Evolutionary conservation across 1,140 invertebrate species (phyloP).

Genomic region (Drosophila pruinosa): DNA sequence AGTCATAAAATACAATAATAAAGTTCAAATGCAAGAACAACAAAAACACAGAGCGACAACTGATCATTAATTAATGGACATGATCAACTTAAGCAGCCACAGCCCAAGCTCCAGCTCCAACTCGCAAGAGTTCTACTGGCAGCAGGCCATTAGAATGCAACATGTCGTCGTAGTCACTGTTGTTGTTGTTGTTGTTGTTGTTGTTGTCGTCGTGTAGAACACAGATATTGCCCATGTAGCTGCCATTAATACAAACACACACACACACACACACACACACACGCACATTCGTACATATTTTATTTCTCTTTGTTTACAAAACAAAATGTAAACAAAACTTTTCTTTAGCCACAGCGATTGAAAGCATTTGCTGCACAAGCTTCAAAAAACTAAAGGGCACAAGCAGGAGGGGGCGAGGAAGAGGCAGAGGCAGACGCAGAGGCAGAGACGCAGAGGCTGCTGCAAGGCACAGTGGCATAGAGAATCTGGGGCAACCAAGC

Average conservation of each 20-base stretch:
- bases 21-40: constrained; percentile 59
- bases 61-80: constrained; percentile 80
- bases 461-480: constrained; percentile 29
- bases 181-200: constrained; percentile 30
- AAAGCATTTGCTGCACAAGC: constrained; percentile 71
- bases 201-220: constrained; percentile 38
- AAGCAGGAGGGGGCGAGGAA: constrained; percentile 23
- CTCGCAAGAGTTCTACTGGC: constrained; percentile 47
- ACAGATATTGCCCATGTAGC: constrained; percentile 51
- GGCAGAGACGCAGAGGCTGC: constrained; percentile 10
- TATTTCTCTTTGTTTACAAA: constrained; percentile 77
- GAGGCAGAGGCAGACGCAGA: neutral
- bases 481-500: constrained; percentile 78
- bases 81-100: constrained; percentile 60
- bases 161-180: constrained; percentile 70
- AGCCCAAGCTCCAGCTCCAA: neutral
- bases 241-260: constrained; percentile 22
- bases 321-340: constrained; percentile 81
- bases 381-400: constrained; percentile 37
- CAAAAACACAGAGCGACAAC: constrained; percentile 21
- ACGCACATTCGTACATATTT: constrained; percentile 33
- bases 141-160: constrained; percentile 71
- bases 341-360: constrained; percentile 60
- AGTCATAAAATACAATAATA: constrained; percentile 75
- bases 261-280: constrained; percentile 3